These are phyloP conservation scores for Anoura caudifer DNA, from an alignment of 2,113 vertebrate species.

Conservation along the genomic window DNA sequence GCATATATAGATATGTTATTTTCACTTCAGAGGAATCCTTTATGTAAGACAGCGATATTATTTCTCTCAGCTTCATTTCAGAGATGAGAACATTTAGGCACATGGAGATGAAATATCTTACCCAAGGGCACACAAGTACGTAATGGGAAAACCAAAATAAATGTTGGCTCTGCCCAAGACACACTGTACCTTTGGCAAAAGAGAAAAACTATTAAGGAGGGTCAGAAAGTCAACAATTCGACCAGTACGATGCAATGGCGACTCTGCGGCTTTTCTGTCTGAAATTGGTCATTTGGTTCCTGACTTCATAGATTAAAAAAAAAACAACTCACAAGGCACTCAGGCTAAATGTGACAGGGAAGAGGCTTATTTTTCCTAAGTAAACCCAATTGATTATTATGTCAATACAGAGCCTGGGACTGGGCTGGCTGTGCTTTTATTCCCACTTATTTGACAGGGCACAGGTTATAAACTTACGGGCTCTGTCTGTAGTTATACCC, in stretches of 20 bases:
- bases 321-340: background rate
- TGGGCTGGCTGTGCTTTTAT: background rate
- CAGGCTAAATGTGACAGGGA: background rate
- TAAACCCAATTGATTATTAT: background rate
- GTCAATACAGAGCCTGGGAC: background rate
- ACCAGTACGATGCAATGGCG: background rate
- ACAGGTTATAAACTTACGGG: background rate
- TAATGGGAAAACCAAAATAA: slow-evolving; percentile 27
- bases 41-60: background rate
- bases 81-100: background rate
- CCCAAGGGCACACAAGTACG: background rate
- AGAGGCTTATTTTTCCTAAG: background rate
- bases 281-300: background rate
- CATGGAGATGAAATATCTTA: background rate
- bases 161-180: background rate
- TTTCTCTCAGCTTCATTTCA: background rate
- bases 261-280: background rate
- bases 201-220: slow-evolving; percentile 6
- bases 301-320: background rate
- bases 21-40: background rate
- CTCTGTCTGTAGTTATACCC: background rate
- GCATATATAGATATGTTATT: background rate
- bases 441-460: background rate
- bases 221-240: slow-evolving; percentile 17
- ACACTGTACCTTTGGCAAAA: slow-evolving; percentile 1